Percentiles rank a stretch among this genome's conserved stretches.
Evolutionary conservation across 2,797 vertebrate genomes (phyloP).

Genomic region (Sphenopsis melanotis): DNA sequence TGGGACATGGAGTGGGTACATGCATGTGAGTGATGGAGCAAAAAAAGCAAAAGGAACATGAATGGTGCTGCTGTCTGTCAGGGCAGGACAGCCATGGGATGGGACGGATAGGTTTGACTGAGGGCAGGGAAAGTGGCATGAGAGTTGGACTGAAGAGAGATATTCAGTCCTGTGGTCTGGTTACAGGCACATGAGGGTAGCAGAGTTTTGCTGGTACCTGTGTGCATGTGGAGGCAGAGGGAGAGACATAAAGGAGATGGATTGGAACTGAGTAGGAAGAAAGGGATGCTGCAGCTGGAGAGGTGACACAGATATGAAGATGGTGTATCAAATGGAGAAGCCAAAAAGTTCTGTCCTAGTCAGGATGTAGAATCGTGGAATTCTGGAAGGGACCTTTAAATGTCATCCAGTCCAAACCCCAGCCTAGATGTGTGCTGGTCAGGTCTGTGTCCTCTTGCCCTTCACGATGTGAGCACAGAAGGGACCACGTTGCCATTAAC

Average conservation of each 20-base stretch:
- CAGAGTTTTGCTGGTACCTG: neutral
- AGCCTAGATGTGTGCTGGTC: neutral
- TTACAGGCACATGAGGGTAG: neutral
- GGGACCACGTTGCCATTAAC: neutral
- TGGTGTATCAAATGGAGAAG: neutral
- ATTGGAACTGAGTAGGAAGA: neutral
- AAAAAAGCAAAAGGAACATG: neutral
- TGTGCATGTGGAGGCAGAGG: neutral
- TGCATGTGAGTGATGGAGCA: neutral
- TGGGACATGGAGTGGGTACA: neutral
- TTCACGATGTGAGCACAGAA: rapidly evolving
- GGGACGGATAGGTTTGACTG: neutral
- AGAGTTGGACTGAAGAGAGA: neutral
- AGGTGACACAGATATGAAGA: neutral
- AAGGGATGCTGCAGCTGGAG: neutral
- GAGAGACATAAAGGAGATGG: neutral
- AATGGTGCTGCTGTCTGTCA: neutral
- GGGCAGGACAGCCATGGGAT: neutral
- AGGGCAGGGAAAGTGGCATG: neutral
- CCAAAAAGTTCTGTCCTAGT: neutral
- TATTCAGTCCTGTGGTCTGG: neutral
- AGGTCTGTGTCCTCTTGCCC: neutral
- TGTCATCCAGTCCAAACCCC: neutral
- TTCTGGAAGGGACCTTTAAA: neutral
- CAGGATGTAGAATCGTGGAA: neutral